Percentiles rank a stretch among this genome's conserved stretches.
These are phyloP conservation scores for Lepidurus apus DNA, from an alignment of 1,140 invertebrate genomes.

Conservation along the genomic window DNA sequence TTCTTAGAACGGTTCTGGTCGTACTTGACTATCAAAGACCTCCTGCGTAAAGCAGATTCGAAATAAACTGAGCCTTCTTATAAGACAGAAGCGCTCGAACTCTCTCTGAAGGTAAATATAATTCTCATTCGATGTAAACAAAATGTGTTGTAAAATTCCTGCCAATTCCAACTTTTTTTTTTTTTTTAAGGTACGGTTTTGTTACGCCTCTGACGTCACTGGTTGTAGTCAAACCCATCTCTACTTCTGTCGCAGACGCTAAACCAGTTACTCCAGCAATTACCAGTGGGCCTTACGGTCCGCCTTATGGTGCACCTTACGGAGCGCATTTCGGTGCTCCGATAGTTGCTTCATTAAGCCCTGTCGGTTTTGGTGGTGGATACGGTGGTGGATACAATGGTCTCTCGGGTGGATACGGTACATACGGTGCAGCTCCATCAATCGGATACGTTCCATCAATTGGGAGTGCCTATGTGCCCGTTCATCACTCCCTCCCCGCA, in stretches of 20 bases:
- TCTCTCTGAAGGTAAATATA: slow-evolving; percentile 47
- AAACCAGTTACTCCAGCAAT: too few species aligned
- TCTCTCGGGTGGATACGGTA: too few species aligned
- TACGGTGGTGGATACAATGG: too few species aligned
- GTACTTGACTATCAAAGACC: slow-evolving; percentile 60
- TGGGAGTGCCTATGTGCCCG: too few species aligned
- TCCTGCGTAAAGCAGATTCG: slow-evolving; percentile 50
- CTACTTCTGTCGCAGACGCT: slow-evolving; percentile 39
- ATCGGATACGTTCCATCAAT: too few species aligned
- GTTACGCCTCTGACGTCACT: slow-evolving; percentile 64
- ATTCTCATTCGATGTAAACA: not conserved
- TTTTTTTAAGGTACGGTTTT: slow-evolving; percentile 57
- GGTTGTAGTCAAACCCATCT: slow-evolving; percentile 60
- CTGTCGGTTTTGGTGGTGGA: too few species aligned
- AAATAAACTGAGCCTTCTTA: slow-evolving; percentile 24
- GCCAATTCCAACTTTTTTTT: slow-evolving; percentile 27
- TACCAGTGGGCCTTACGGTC: too few species aligned
- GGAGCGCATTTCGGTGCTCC: too few species aligned
- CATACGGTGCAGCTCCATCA: too few species aligned
- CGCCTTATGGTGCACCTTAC: too few species aligned
- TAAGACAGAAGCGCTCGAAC: slow-evolving; percentile 46
- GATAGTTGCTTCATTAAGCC: too few species aligned
- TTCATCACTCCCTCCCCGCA: too few species aligned
- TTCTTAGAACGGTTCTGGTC: slow-evolving; percentile 63
- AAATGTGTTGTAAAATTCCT: slow-evolving; percentile 27